A percentile compares a stretch with the other conserved stretches of the same genome.
Evolutionary conservation across 2,113 vertebrate genomes (phyloP).

Genomic region (Pristiophorus japonicus): DNA sequence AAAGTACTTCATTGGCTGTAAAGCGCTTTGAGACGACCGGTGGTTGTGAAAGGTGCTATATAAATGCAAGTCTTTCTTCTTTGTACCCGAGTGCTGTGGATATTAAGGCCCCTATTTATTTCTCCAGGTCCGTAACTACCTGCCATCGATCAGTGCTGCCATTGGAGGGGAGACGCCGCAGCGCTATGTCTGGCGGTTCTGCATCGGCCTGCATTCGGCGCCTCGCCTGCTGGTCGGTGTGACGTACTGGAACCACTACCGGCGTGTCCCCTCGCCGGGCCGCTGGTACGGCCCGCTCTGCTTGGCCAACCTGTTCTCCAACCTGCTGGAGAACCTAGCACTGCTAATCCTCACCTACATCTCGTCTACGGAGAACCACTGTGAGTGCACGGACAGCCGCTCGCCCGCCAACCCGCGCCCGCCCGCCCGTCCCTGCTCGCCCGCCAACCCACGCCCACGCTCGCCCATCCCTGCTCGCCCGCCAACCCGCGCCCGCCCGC

Average conservation of each 20-base stretch:
- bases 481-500: too few species aligned
- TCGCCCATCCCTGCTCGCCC: too few species aligned
- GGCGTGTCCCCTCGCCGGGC: constrained; percentile 51
- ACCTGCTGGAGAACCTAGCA: constrained; percentile 68
- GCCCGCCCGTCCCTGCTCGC: too few species aligned
- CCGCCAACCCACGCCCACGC: too few species aligned
- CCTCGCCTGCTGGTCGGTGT: constrained; percentile 74
- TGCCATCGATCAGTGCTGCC: constrained; percentile 87
- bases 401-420: too few species aligned
- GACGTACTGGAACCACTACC: constrained; percentile 79
- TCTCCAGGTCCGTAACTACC: constrained; percentile 81
- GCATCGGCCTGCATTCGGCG: constrained; percentile 80
- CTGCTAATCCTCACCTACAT: constrained; percentile 86
- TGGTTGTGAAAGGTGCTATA: too few species aligned
- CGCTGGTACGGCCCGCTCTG: constrained; percentile 60
- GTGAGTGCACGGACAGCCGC: constrained; percentile 54
- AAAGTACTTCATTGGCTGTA: too few species aligned
- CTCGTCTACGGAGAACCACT: constrained; percentile 77
- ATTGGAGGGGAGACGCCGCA: constrained; percentile 76
- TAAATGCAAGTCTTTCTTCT: too few species aligned
- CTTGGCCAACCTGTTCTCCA: constrained; percentile 60
- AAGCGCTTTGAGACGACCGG: too few species aligned
- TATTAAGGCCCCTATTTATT: not conserved
- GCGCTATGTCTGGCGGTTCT: constrained; percentile 86
- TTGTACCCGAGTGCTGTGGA: too few species aligned